Evolutionary conservation across 2,797 vertebrate genomes (phyloP), one percentile per base, ranked within the genome.

Genomic region (Propithecus deckenii): DNA sequence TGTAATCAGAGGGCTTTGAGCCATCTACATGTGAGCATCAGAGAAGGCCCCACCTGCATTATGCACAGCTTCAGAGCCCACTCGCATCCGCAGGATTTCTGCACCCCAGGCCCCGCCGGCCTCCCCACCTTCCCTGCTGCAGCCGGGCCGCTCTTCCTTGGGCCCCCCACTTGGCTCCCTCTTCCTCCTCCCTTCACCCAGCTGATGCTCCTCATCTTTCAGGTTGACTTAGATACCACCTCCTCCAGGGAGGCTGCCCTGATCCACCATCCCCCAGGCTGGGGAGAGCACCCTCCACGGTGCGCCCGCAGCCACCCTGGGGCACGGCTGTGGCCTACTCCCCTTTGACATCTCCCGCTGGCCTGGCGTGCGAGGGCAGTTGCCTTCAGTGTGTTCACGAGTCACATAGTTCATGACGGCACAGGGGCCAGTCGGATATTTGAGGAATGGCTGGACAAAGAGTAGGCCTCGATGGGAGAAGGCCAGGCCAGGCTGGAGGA

Each of bases 1-100:
- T 96, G 87, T 97, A 98, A 98, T 98, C 98, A 97, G 98, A 96
- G 97, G 97, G 95, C 97, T 98, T 97, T 76, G 94, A 95, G 88
- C 97, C 95, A 95, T 97, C 96, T 88, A 71, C 92, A 93, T 86
- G 74, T 97, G 97, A 98, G 98, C 71, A 86, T 93, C 94, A 89
- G 81, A 83, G 97, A 97, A 95, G 86, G 92, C 96, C 95, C 95
- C 0, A 0, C 15, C 55, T 79, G 96, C 80, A 38, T 96, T 97
- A 1, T 3, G 96, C 13, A 32, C 1, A 65, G 95, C 92, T 97
- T 97, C 96, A 93, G 95, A n/a, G 11, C 20, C 11, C 52, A 30
- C 32, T 11, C 2, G 0, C 14, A 15, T 20, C 13, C 9, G 4
- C 46, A 30, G 41, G 61, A 22, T 5, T 20, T 32, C 89, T 67